Base-by-base conservation (phyloP, 1,140 invertebrate genomes). In the Ruditapes philippinarum region DNA sequence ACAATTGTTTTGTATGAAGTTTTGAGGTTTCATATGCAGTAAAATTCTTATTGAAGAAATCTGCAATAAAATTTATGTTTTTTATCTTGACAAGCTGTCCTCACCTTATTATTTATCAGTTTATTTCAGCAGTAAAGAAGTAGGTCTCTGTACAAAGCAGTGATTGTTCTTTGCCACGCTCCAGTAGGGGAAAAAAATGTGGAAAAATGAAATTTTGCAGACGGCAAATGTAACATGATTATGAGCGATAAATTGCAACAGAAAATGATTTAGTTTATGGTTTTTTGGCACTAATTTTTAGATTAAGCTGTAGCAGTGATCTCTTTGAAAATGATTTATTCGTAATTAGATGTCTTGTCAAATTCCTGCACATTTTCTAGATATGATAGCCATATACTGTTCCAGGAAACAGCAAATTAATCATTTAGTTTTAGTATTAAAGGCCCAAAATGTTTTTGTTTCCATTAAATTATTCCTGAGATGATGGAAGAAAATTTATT, bases 161-260 rank as follows among this genome's bases (percentile, higher is more conserved):
- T 11, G 0, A 78, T 78, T 78, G 74, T 78, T 0, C 25, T 33
- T 45, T 54, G 70, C 5, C 17, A 19, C 25, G 28, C 54, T 74
- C 45, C 49, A 51, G 25, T 33, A 51, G n/a, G n/a, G n/a, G n/a
- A n/a, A 25, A 49, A 12, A 54, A 14, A 36, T 36, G 31, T 54
- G n/a, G 36, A 36, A 38, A 31, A 78, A 38, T 78, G 74, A 78
- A 36, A 78, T 51, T 78, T 54, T 78, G 45, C 74, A 78, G 74
- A 36, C 25, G 36, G 28, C 22, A 78, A 78, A 51, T 33, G 49
- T 31, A 78, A 54, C 74, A 4, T 49, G 74, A 78, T 54, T 51
- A 78, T 22, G 4, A 49, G 11, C 5, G 74, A 78, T 78, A 78
- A 78, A n/a, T 28, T 36, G 7, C 33, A 22, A 36, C 38, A 33